phyloP scores from a whole-genome alignment of 2,888 invertebrate species.

The Phlogophora meticulosa region DNA sequence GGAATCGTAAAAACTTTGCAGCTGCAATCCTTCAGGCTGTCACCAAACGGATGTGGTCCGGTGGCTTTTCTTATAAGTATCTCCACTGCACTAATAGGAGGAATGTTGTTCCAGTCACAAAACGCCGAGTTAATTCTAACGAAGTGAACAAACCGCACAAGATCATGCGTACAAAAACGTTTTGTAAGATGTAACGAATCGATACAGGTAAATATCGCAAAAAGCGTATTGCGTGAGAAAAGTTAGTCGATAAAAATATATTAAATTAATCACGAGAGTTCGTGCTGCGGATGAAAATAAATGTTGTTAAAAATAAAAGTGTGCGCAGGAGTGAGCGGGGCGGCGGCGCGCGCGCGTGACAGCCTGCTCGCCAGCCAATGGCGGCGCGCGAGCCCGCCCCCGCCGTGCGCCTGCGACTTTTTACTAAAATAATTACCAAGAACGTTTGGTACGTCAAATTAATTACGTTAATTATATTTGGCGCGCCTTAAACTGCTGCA shows the following conservation, averaged over 20 bases:
- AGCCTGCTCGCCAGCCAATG: slow-evolving; percentile 76
- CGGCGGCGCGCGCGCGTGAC: slow-evolving; percentile 67
- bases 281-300: slow-evolving; percentile 78
- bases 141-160: slow-evolving; percentile 64
- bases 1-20: slow-evolving; percentile 7
- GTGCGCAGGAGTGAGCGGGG: slow-evolving; percentile 71
- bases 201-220: slow-evolving; percentile 73
- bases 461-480: slow-evolving; percentile 83
- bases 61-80: slow-evolving; percentile 56
- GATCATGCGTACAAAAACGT: slow-evolving; percentile 67
- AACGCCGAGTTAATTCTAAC: slow-evolving; percentile 51
- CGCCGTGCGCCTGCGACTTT: slow-evolving; percentile 73
- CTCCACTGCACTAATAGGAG: slow-evolving; percentile 47
- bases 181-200: slow-evolving; percentile 63
- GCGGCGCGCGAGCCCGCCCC: slow-evolving; percentile 60
- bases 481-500: slow-evolving; percentile 61
- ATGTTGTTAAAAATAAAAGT: slow-evolving; percentile 76
- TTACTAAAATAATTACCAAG: slow-evolving; percentile 79
- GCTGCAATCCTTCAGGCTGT: slow-evolving; percentile 20
- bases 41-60: slow-evolving; percentile 40
- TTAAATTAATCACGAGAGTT: slow-evolving; percentile 87
- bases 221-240: slow-evolving; percentile 83
- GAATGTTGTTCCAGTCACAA: slow-evolving; percentile 50
- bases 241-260: slow-evolving; percentile 83
- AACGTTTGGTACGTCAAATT: slow-evolving; percentile 79